A percentile compares a stretch with the other conserved stretches of the same genome.
Conservation (phyloP, 2,888 invertebrate species). For the Melieria picta region DNA sequence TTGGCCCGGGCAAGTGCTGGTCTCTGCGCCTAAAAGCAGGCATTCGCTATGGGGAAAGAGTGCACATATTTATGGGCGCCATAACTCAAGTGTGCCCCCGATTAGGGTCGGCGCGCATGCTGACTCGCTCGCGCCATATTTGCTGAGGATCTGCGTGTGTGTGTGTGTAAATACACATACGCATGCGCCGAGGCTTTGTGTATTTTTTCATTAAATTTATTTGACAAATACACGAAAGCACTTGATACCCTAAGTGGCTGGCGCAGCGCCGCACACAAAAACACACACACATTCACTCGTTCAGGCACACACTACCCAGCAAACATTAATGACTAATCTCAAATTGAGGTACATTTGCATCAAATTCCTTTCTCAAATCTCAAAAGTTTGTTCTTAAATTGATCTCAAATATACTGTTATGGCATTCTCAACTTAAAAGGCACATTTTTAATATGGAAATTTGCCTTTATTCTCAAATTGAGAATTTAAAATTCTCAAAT, state of each 20-base stretch:
- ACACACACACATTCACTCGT: neutral
- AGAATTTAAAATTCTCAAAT: too few relatives aligned
- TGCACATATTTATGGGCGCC: neutral
- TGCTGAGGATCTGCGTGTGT: neutral
- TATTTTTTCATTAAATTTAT: slow-evolving; percentile 6
- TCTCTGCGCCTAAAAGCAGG: neutral
- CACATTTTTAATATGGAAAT: too few relatives aligned
- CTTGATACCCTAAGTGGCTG: slow-evolving; percentile 10
- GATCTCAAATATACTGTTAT: too few relatives aligned
- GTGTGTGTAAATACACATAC: neutral
- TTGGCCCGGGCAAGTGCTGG: too few relatives aligned
- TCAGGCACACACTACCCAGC: neutral
- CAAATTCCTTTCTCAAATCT: too few relatives aligned
- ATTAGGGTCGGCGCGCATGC: slow-evolving; percentile 7
- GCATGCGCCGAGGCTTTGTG: neutral
- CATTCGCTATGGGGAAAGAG: neutral
- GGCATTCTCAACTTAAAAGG: too few relatives aligned
- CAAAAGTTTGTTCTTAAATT: too few relatives aligned
- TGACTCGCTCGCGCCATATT: neutral
- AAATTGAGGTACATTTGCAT: too few relatives aligned
- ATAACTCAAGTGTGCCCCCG: neutral
- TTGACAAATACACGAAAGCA: slow-evolving; percentile 6
- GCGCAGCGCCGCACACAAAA: neutral
- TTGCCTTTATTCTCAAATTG: too few relatives aligned
- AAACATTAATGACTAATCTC: too few relatives aligned